Conservation (phyloP, 2,113 vertebrate species). For the Calyptommatus sinebrachiatus region DNA sequence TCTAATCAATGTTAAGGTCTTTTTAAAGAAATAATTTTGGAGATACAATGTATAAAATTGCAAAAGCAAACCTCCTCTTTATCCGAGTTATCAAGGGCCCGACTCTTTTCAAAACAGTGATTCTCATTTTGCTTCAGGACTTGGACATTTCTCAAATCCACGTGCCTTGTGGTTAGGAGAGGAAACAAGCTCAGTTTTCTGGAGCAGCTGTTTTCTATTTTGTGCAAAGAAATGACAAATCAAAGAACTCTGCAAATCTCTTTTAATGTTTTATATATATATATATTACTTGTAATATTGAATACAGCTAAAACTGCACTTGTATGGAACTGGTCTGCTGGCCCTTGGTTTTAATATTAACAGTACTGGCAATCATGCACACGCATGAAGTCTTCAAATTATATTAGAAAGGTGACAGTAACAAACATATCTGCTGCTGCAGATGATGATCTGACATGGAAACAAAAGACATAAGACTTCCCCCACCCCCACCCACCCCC, state of each 20-base stretch:
- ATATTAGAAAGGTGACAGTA: slow-evolving; percentile 1
- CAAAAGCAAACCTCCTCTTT: neutral
- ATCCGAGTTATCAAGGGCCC: too few species aligned
- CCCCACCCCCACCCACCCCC: too few species aligned
- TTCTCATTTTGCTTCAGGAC: neutral
- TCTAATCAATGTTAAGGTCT: too few species aligned
- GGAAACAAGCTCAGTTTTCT: neutral
- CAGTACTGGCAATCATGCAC: neutral
- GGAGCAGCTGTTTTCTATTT: neutral
- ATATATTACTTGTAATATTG: neutral
- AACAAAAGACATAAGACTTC: neutral
- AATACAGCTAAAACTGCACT: neutral
- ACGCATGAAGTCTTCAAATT: neutral
- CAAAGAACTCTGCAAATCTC: neutral
- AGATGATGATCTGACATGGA: too few species aligned
- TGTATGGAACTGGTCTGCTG: neutral
- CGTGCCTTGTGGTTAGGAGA: neutral
- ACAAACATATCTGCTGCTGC: accelerated
- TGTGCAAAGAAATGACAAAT: neutral
- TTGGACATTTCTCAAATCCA: neutral
- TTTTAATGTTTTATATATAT: neutral
- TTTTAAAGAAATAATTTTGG: too few species aligned
- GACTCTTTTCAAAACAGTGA: neutral
- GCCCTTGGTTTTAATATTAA: neutral
- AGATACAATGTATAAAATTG: too few species aligned